Base-by-base conservation (phyloP, 2,797 vertebrate species). In the Lacerta bilineata region DNA sequence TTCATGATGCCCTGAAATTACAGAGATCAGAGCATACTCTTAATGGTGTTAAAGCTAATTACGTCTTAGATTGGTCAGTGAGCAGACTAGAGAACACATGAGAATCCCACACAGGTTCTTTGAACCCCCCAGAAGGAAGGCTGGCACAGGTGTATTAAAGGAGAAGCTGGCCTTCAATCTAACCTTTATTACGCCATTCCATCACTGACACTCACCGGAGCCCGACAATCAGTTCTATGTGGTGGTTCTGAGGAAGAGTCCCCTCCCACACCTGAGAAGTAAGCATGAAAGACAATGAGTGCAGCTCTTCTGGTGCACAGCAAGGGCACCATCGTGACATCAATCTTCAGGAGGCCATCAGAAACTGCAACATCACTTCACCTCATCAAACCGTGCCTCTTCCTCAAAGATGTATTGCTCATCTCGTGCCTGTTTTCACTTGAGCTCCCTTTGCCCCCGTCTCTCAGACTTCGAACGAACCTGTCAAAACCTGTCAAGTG, bases 401-500 rank as follows among this genome's bases (percentile, higher is more conserved):
- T 43, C 66, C 15, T 85, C 86, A 66, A 64, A 33, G 27, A 86
- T 41, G 4, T 36, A 82, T 72, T 43, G 75, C 23, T 87, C 84
- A 59, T 71, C 15, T 77, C 8, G n/a, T 17, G 17, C 43, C 68
- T 18, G 9, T 85, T 87, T 88, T 83, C 75, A 72, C 84, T 68
- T 86, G 66, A 88, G 80, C 6, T 83, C 75, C 66, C 74, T 83
- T 79, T 79, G 80, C 68, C 80, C 46, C 80, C 25, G 0, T 61
- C 72, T 83, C 87, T 66, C 75, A 33, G n/a, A 59, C 20, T 86
- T 84, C 8, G 76, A 79, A 90, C 25, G 33, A 83, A 29, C 36
- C 72, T 77, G 82, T 84, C 86, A 87, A 74, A 72, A 55, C 66
- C 55, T 84, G 55, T 83, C 80, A 86, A 74, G 86, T 55, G 39